A percentile compares a stretch with the other conserved stretches of the same genome.
Conservation (phyloP, 2,113 vertebrate genomes). For the Nanorana parkeri region DNA sequence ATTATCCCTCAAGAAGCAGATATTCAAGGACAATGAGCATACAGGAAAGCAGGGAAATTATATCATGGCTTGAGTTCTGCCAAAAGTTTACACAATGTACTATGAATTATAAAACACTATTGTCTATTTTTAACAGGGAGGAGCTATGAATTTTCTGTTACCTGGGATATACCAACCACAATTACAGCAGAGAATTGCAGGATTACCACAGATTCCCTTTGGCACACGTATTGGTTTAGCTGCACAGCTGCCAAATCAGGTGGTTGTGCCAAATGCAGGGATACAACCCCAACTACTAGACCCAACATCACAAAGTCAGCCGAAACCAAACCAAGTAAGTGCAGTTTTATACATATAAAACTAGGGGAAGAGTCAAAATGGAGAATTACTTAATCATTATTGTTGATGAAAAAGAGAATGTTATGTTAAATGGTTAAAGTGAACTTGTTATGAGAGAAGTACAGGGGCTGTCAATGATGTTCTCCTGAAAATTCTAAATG, state of each 20-base stretch:
- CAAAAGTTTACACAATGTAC: too few relatives aligned
- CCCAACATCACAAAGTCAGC: slow-evolving; percentile 1
- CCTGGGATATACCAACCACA: slow-evolving; percentile 26
- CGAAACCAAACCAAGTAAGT: slow-evolving; percentile 24
- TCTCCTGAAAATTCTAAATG: background rate
- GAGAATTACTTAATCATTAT: too few relatives aligned
- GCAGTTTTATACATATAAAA: background rate
- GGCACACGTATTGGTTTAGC: background rate
- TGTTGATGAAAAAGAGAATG: too few relatives aligned
- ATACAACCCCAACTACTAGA: background rate
- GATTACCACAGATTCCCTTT: slow-evolving; percentile 12
- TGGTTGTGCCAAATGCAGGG: background rate
- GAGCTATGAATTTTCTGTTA: slow-evolving; percentile 24
- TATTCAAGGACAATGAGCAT: too few relatives aligned
- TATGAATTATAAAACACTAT: background rate
- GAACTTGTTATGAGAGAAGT: too few relatives aligned
- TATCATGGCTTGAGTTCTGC: too few relatives aligned
- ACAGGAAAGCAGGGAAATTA: too few relatives aligned
- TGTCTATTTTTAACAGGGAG: background rate
- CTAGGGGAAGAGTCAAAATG: too few relatives aligned
- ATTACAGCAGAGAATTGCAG: background rate
- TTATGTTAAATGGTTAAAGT: too few relatives aligned
- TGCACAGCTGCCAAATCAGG: slow-evolving; percentile 10
- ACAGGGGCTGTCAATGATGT: background rate
- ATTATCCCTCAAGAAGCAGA: too few relatives aligned